Evolutionary conservation across 2,113 vertebrate species (phyloP), one percentile per base, ranked within the genome.

Genomic region (Caloenas nicobarica): DNA sequence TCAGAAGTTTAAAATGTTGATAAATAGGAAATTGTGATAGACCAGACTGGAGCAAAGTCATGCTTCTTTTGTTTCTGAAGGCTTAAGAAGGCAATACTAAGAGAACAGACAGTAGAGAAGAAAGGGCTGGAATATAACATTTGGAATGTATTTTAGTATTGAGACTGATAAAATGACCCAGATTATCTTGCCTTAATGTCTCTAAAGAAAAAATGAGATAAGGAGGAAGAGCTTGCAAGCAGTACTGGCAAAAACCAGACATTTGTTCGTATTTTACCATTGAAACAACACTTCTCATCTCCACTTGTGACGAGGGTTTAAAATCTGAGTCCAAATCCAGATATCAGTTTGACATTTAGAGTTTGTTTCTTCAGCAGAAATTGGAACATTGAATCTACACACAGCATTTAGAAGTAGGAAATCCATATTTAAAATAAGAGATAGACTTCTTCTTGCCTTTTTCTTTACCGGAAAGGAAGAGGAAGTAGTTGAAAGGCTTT

Each of bases 301-400:
- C 21, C 4, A 2, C 28, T 44, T 40, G 15, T 17, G 40, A 29
- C 0, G 0, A 57, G 44, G 7, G 16, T 87, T 28, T 77, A 56
- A 82, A 89, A 60, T 38, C n/a, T 46, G 46, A 9, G 2, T 13
- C 62, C 38, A 92, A 71, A 93, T 56, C 38, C 61, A 91, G 44
- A 9, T 40, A 71, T 15, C 11, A 53, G 12, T 71, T 74, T 81
- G 77, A 71, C 38, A 76, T 89, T 79, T 58, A 81, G 17, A 62
- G 24, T 62, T 83, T 54, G 11, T 68, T 74, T 60, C 48, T 88
- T 79, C 53, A 65, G 38, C 44, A 76, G 65, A 64, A 87, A 33
- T 1, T 0, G 34, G 17, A 82, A 60, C 18, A 16, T 79, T 19
- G 51, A 17, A 51, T 82, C 38, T n/a, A 9, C 16, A 34, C 46